phyloP scores from a whole-genome alignment of 2,888 invertebrate genomes.

The Tachystola acroxantha region DNA sequence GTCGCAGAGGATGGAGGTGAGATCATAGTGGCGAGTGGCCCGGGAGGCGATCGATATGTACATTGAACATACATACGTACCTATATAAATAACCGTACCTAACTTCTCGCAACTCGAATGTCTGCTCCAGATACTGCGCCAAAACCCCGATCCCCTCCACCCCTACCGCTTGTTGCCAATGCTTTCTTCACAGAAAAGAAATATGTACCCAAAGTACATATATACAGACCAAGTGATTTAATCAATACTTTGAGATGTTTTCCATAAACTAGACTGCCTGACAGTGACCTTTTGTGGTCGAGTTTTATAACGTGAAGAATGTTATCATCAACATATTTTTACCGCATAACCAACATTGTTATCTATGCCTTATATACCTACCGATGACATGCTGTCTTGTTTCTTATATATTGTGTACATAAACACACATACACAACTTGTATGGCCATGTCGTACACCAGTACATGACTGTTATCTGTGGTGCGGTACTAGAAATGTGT shows the following conservation, averaged over 20 bases:
- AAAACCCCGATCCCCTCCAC: constrained; percentile 58
- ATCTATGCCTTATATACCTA: background rate
- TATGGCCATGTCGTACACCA: background rate
- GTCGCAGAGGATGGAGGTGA: constrained; percentile 75
- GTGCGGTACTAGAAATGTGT: constrained; percentile 4
- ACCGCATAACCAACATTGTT: background rate
- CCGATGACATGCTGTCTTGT: background rate
- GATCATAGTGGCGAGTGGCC: constrained; percentile 78
- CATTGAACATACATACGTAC: constrained; percentile 75
- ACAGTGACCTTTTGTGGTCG: background rate
- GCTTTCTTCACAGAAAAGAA: constrained; percentile 2
- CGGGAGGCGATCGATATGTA: constrained; percentile 77
- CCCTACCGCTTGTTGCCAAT: constrained; percentile 21
- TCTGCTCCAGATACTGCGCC: constrained; percentile 76
- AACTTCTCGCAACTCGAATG: constrained; percentile 74
- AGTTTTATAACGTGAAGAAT: background rate
- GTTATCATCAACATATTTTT: background rate
- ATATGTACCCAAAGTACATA: background rate
- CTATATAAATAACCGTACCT: constrained; percentile 73
- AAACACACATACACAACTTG: background rate
- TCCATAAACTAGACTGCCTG: background rate
- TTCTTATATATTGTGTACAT: background rate
- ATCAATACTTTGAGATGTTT: constrained; percentile 1
- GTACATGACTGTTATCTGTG: constrained; percentile 2
- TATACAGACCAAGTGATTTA: background rate